Base-by-base conservation (phyloP, 2,113 vertebrate genomes). In the Raphicerus campestris region DNA sequence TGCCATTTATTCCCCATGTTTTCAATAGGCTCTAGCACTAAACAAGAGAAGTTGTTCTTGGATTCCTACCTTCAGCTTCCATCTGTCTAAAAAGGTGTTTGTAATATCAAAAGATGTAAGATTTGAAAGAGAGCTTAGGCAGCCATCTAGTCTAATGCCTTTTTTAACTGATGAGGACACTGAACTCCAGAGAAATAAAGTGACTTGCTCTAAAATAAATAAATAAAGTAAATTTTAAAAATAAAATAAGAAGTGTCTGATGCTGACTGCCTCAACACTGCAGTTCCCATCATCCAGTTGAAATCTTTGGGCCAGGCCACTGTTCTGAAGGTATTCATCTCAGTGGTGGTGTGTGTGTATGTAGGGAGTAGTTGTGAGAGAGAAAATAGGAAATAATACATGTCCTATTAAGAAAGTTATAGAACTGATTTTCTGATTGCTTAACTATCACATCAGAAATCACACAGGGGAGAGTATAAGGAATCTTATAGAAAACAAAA, bases 381-480 rank as follows among this genome's bases (percentile, higher is more conserved):
- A 95, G 8, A 61, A 93, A 56, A 86, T 10, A 32, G 30, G 56
- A 91, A 75, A 89, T 3, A 17, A 20, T 19, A 77, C 82, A 53
- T 66, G 24, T 26, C 10, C 39, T 14, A 10, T 89, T 77, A 82
- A 49, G 42, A 85, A 94, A 78, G 56, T 35, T 22, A 17, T 55
- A 91, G 45, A 87, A 90, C 15, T 84, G 28, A 88, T 60, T 55
- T 94, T 95, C 39, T 87, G 13, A 51, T 89, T 83, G 14, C 47
- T 93, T 89, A 91, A 15, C 39, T 80, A 5, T 75, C 60, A 39
- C 42, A 86, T n/a, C 73, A 96, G 75, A 97, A 84, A 93, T 78
- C 5, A 80, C 14, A 26, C 35, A 8, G 42, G 24, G 61, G 86
- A 19, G 32, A 45, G 16, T 35, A n/a, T 83, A 82, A 16, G 8